A percentile compares a stretch with the other conserved stretches of the same genome.
Conservation (phyloP, 2,113 vertebrate species). For the Halichoeres trimaculatus region DNA sequence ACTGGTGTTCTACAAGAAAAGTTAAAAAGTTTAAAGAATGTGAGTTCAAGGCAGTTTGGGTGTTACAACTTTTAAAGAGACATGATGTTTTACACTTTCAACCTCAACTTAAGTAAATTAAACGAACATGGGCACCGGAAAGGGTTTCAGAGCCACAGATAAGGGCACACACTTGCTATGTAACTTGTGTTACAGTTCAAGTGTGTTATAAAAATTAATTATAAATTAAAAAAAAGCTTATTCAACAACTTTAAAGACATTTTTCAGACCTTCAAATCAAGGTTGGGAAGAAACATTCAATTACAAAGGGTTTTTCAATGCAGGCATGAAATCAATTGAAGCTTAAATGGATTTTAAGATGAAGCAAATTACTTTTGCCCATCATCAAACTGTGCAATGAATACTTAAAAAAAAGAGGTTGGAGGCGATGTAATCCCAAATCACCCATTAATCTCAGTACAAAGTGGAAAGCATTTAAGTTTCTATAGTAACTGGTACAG, state of each 20-base stretch:
- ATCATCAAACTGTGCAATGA: not conserved
- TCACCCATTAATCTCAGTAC: not conserved
- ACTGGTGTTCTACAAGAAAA: not conserved
- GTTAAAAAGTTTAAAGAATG: not conserved
- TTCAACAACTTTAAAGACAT: not conserved
- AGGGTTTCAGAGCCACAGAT: not conserved
- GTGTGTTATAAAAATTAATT: not conserved
- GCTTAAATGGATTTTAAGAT: not conserved
- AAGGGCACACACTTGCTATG: conserved; percentile 1
- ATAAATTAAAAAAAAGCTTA: not conserved
- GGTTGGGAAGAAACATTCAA: not conserved
- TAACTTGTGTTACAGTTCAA: not conserved
- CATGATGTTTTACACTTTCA: not conserved
- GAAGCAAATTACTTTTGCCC: not conserved
- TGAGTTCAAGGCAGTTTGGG: not conserved
- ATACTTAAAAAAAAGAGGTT: not conserved
- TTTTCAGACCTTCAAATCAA: not conserved
- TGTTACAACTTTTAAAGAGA: not conserved
- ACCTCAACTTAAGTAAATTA: not conserved
- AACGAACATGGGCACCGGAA: not conserved
- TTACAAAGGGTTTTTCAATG: not conserved
- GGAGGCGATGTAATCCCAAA: not conserved
- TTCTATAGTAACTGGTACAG: conserved; percentile 22
- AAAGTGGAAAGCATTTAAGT: conserved; percentile 4
- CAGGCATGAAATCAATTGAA: too few species aligned